Evolutionary conservation across 2,113 vertebrate species (phyloP), one percentile per base, ranked within the genome.

Genomic region (Sinocyclocheilus anophthalmus): DNA sequence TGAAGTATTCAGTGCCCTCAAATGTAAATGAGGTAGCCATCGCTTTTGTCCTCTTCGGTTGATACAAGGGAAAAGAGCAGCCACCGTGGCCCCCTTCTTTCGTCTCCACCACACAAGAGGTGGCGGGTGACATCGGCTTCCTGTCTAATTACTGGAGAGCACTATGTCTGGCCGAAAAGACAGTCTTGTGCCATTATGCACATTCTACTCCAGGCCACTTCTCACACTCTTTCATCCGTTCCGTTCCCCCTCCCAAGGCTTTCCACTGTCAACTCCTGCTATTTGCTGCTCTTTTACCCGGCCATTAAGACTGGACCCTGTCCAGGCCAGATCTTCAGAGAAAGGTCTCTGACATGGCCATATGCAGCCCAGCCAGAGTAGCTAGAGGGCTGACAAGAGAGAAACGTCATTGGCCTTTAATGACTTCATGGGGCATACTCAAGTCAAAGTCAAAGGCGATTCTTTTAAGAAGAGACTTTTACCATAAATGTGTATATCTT

Each of bases 251-350:
- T 87, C 80, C 78, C 77, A 59, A 53, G 84, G 85, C 81, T 50
- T 50, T n/a, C 61, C 82, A 42, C 78, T 87, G 87, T 88, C 87
- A 87, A 26, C 65, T 88, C 75, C 69, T 72, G 85, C 83, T 81
- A 82, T 85, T 85, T 85, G 80, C 85, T 84, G 76, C 86, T 87
- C 50, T 75, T 90, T 90, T 76, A 85, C 84, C 12, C n/a, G 45
- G 79, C 78, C 83, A 88, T 89, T 88, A 90, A 86, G 78, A 84
- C 53, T 80, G 72, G 84, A 57, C 84, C 77, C 61, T 76, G 82
- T 86, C 85, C 87, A 84, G 88, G 85, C 69, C 84, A 80, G 79
- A 77, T 81, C 83, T 89, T 88, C 82, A 82, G 84, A 89, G 86
- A 88, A 53, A 63, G 48, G 10, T 63, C 33, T 72, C 76, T 24